Conservation (phyloP, 2,797 vertebrate genomes). For the Trachops cirrhosus region DNA sequence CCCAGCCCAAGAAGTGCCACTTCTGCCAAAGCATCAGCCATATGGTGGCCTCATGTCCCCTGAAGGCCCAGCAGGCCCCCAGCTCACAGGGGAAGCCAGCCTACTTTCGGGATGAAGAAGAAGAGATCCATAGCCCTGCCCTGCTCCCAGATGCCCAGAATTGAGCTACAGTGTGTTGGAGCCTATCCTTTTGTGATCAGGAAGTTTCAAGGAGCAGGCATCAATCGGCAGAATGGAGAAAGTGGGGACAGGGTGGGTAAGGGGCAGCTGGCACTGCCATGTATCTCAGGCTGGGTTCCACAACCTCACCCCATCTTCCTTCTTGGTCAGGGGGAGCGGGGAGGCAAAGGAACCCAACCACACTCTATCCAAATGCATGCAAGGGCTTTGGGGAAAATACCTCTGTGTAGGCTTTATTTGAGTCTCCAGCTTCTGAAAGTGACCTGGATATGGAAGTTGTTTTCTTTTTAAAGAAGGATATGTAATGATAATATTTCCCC, state of each 20-base stretch:
- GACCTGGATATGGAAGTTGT: not conserved
- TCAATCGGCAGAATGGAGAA: constrained; percentile 72
- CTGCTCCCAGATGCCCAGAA: constrained; percentile 84
- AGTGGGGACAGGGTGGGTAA: constrained; percentile 57
- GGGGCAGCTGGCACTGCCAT: constrained; percentile 52
- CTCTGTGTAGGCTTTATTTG: constrained; percentile 27
- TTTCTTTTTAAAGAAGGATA: constrained; percentile 29
- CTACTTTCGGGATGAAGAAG: constrained; percentile 88
- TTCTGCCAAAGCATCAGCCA: constrained; percentile 97
- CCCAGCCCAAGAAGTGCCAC: constrained; percentile 98
- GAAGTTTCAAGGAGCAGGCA: constrained; percentile 79
- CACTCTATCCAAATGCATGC: constrained; percentile 40
- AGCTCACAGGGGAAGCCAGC: constrained; percentile 91
- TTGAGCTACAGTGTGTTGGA: constrained; percentile 67
- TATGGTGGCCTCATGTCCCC: constrained; percentile 96
- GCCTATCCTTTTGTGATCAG: constrained; percentile 77
- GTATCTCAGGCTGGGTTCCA: constrained; percentile 54
- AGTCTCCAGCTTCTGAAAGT: constrained; percentile 31
- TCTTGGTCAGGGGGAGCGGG: constrained; percentile 45
- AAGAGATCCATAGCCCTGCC: constrained; percentile 84
- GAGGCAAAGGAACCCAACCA: constrained; percentile 84
- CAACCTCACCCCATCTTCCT: constrained; percentile 54
- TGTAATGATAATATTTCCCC: not conserved
- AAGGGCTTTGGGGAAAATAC: not conserved
- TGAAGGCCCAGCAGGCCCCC: constrained; percentile 92